Base-by-base conservation (phyloP, 2,113 vertebrate genomes). In the Globicephala melas region DNA sequence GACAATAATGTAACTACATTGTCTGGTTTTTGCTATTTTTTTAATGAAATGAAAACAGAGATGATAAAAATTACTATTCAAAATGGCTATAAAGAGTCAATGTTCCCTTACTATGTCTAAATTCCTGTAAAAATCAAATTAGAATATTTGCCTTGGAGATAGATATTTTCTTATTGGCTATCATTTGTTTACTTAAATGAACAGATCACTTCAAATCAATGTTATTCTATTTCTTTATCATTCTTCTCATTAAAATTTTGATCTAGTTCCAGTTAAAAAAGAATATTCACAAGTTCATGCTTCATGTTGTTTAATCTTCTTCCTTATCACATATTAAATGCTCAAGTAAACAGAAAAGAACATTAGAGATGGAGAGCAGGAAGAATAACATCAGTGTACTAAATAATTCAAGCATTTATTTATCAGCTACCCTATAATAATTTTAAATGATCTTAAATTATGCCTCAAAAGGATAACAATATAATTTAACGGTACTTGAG, bases 391-490 rank as follows among this genome's bases (percentile, higher is more conserved):
- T 60, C 6, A 12, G 6, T 26, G 13, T 5, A 55, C 11, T 20
- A 71, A 53, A 53, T 28, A 71, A 82, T 8, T 65, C 17, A 63
- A 76, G 20, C 1, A 28, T 85, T 86, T 73, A 63, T 33, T 44
- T 70, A 63, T 41, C 23, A 65, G 53, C 18, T 94, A 26, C 18
- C 1, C 15, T 84, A 38, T 21, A 83, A 60, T 74, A 91, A 55
- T 73, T 91, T 68, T 74, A 76, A 94, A 92, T 90, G 2, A 76
- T 62, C 90, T 93, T 50, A 50, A 91, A 79, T 97, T 91, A 67
- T 60, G 8, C 8, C 47, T 86, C 68, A 87, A 70, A 33, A 62
- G 13, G 25, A n/a, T 55, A 94, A 88, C 10, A 86, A 62, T 5
- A 36, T 58, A 58, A 91, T 47, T 28, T n/a, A 67, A 96, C 38